Conservation (phyloP, 37 sponge, comb jelly and placozoan genomes). For the Oscarella lobularis region DNA sequence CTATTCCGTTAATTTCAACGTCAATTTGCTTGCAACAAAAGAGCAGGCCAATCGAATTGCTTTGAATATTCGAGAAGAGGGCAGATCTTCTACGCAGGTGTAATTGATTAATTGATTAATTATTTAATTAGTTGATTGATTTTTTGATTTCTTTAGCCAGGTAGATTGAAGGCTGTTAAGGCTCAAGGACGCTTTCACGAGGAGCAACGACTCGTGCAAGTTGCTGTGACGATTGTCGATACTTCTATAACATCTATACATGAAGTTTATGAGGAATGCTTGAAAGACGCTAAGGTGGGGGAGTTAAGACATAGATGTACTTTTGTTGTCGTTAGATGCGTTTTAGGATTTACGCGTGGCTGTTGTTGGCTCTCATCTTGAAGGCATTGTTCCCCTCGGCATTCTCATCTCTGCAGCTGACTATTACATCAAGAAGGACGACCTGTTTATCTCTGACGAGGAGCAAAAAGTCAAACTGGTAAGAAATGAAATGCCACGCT, state of each 20-base stretch:
- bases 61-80: constrained; percentile 64
- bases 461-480: constrained; percentile 71
- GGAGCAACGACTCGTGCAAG: constrained; percentile 57
- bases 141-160: constrained; percentile 22
- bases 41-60: constrained; percentile 93
- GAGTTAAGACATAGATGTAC: not conserved
- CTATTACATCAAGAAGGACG: constrained; percentile 83
- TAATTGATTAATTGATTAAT: not conserved
- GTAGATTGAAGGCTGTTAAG: constrained; percentile 46
- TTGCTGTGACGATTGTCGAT: constrained; percentile 71
- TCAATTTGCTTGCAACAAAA: constrained; percentile 83
- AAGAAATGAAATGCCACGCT: too few relatives aligned
- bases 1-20: constrained; percentile 79
- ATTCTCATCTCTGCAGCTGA: constrained; percentile 68
- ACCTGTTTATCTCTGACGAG: constrained; percentile 75
- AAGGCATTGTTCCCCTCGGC: constrained; percentile 74
- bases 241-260: constrained; percentile 57
- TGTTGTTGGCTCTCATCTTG: constrained; percentile 59
- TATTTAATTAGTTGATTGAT: not conserved
- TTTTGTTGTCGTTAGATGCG: too few relatives aligned
- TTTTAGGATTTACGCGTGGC: constrained; percentile 6
- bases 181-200: constrained; percentile 75
- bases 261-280: constrained; percentile 69
- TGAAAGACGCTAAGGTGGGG: constrained; percentile 44
- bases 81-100: constrained; percentile 7